Percentiles rank a stretch among this genome's conserved stretches.
Conservation (phyloP, 2,113 vertebrate genomes). For the Bostrychus sinensis region DNA sequence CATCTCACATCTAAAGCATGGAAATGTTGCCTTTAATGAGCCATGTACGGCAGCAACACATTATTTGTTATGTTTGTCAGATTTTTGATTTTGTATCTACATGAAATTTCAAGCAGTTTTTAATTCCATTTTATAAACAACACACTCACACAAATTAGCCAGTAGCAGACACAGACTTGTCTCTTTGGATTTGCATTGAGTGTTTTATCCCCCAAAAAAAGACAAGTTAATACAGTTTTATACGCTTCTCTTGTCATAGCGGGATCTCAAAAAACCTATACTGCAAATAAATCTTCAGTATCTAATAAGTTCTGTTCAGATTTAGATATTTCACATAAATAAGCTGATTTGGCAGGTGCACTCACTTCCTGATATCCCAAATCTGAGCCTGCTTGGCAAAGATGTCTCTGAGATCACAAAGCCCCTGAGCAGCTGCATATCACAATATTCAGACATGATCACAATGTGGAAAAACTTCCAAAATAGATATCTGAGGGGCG, state of each 20-base stretch:
- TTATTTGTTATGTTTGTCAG: neutral
- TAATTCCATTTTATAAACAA: no score
- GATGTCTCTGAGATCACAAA: neutral
- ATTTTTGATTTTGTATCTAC: neutral
- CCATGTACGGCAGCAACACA: neutral
- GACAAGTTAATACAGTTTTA: no score
- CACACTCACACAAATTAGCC: no score
- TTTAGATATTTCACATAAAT: neutral
- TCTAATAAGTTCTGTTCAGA: neutral
- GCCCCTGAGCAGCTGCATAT: neutral
- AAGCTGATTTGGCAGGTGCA: neutral
- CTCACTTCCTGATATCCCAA: neutral
- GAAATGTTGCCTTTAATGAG: slow-evolving; percentile 7
- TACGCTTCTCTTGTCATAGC: neutral
- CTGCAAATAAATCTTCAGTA: neutral
- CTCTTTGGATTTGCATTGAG: no score
- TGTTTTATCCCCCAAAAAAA: no score
- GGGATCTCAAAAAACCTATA: neutral
- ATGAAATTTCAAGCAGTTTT: neutral
- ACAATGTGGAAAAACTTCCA: neutral
- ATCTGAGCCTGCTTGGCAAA: neutral
- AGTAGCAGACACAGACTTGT: no score
- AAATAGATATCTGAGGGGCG: neutral
- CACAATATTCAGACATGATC: neutral
- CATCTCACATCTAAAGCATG: slow-evolving; percentile 14